Evolutionary conservation across 2,888 invertebrate genomes (phyloP), one percentile per base, ranked within the genome.

Genomic region (Drosophila neotestacea): DNA sequence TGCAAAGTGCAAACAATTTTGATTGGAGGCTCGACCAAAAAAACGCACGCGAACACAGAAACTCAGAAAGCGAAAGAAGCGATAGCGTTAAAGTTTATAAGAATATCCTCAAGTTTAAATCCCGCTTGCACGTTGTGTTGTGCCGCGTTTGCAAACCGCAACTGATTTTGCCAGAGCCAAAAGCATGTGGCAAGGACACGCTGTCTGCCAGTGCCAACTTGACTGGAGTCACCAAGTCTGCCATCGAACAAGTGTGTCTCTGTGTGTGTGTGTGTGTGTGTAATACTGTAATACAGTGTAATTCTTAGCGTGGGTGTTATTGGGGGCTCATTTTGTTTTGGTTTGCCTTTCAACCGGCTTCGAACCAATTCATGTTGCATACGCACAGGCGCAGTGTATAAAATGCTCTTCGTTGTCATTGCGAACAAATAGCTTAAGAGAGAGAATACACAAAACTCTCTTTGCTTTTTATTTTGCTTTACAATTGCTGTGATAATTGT

Each of bases 91-190:
- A 6, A 32, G 39, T 55, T 42, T 22, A 22, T 39, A 38, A n/a
- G 47, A 52, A 70, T 34, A 38, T 5, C 4, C 10, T 27, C 36
- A n/a, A 36, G 30, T 41, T 41, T 4, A 10, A 16, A n/a, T 47
- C 59, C 79, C 87, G 86, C 67, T 69, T 58, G 73, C 81, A 79
- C 77, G 85, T 78, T 88, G 89, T 90, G 81, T 78, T 77, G 75
- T 85, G 86, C 77, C 85, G 84, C 84, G 89, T 74, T 74, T 82
- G 78, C 87, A 89, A 91, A 90, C 90, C 90, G 91, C 91, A 91
- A 92, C 91, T 92, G 91, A 91, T 70, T 65, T 52, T 3, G 62
- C 58, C 54, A 30, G 39, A 55, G 52, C 46, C 46, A 27, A 13
- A 62, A 39, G 60, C 52, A 61, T 42, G 52, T 58, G 66, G 55